phyloP scores from a whole-genome alignment of 2,113 vertebrate genomes.

The Nothoprocta perdicaria region DNA sequence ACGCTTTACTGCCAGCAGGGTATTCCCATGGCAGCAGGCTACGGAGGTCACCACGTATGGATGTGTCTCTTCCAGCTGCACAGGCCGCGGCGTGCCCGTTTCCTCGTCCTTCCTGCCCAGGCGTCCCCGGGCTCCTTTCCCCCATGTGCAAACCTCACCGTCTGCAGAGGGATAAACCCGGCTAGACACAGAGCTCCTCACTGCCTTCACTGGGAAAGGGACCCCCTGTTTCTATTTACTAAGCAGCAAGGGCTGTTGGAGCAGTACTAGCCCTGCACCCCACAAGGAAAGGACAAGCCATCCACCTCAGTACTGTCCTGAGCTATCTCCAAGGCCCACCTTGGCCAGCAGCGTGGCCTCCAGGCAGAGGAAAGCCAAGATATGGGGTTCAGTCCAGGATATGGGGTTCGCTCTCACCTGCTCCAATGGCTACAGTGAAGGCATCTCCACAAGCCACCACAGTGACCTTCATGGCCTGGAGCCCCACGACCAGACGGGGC shows the following conservation, averaged over 20 bases:
- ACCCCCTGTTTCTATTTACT: background rate
- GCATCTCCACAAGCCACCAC: slow-evolving; percentile 95
- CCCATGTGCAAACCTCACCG: slow-evolving; percentile 94
- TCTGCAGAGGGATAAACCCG: slow-evolving; percentile 75
- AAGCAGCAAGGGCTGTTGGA: background rate
- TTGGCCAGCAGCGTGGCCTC: background rate
- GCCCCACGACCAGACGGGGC: slow-evolving; percentile 86
- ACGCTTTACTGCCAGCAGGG: slow-evolving; percentile 93
- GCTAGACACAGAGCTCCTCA: background rate
- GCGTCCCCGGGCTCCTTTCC: slow-evolving; percentile 95
- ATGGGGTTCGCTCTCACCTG: slow-evolving; percentile 77
- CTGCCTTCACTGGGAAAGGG: background rate
- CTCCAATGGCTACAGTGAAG: slow-evolving; percentile 92
- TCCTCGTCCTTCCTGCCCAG: slow-evolving; percentile 94
- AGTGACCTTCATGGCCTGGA: slow-evolving; percentile 81
- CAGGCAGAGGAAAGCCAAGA: background rate
- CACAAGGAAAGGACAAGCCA: background rate
- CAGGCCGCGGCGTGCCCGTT: slow-evolving; percentile 83
- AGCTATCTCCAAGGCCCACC: background rate
- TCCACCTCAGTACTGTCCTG: rapidly evolving
- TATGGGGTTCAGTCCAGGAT: background rate
- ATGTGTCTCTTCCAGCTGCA: slow-evolving; percentile 91
- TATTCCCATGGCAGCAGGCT: slow-evolving; percentile 98
- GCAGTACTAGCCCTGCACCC: background rate
- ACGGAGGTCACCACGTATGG: slow-evolving; percentile 91